These are phyloP conservation scores for Pammene fasciana DNA, from an alignment of 2,888 invertebrate species.

Conservation along the genomic window DNA sequence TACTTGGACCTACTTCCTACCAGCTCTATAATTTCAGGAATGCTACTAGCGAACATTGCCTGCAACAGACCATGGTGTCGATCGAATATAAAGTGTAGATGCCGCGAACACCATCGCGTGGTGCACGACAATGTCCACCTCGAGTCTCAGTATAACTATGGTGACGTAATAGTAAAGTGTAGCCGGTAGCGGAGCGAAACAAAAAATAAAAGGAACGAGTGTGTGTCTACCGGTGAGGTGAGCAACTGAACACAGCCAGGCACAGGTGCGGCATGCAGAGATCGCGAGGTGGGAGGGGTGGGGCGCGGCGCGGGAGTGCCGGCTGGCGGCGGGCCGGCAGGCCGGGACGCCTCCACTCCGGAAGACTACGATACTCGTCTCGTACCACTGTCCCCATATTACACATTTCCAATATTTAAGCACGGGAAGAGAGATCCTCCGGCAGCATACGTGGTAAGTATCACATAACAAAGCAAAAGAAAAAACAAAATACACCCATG, in stretches of 20 bases:
- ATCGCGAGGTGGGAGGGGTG: constrained; percentile 78
- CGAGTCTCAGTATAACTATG: constrained; percentile 75
- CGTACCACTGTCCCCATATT: constrained; percentile 65
- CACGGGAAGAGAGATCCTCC: constrained; percentile 68
- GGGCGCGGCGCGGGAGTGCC: constrained; percentile 70
- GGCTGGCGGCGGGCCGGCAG: constrained; percentile 52
- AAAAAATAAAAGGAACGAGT: constrained; percentile 75
- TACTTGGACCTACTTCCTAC: constrained; percentile 99
- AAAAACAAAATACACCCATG: constrained; percentile 80
- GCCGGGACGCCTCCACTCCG: constrained; percentile 52
- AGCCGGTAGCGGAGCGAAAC: constrained; percentile 81
- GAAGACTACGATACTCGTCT: constrained; percentile 60
- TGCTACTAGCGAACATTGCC: constrained; percentile 99
- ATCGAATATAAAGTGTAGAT: constrained; percentile 67
- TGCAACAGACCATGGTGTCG: constrained; percentile 89
- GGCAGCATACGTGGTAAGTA: constrained; percentile 71
- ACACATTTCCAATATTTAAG: constrained; percentile 63
- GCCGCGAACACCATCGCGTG: constrained; percentile 79
- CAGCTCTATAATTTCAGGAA: constrained; percentile 99
- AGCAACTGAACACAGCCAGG: constrained; percentile 84
- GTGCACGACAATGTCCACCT: constrained; percentile 82
- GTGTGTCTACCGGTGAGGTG: constrained; percentile 83
- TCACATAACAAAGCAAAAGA: constrained; percentile 83
- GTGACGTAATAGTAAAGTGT: constrained; percentile 74
- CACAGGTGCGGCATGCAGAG: constrained; percentile 79